These are phyloP conservation scores for Raja brachyura DNA, from an alignment of 2,113 vertebrate species.

Conservation along the genomic window DNA sequence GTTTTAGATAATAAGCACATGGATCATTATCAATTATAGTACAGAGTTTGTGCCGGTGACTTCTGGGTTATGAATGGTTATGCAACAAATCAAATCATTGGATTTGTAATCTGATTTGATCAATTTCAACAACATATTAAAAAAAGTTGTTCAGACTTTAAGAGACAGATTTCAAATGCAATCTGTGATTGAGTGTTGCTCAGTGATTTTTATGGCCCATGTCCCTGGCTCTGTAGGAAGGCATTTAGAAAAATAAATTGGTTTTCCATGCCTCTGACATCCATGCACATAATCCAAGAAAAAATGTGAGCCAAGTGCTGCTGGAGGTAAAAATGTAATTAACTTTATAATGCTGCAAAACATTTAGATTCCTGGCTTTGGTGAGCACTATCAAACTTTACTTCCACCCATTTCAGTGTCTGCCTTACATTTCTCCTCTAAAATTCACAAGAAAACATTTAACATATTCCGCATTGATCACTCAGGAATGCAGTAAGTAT, in stretches of 20 bases:
- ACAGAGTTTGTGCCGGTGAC: neutral
- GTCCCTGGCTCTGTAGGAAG: neutral
- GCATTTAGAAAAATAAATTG: neutral
- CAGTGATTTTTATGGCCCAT: neutral
- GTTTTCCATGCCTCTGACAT: neutral
- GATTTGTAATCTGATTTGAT: neutral
- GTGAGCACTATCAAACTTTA: neutral
- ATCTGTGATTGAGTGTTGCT: neutral
- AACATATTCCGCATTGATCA: conserved; percentile 2
- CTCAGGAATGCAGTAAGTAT: neutral
- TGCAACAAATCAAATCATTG: neutral
- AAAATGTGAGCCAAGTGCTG: neutral
- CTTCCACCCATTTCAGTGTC: neutral
- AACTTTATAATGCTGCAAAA: neutral
- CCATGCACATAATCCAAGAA: neutral
- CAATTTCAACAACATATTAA: neutral
- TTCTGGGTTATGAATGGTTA: neutral
- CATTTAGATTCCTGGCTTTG: neutral
- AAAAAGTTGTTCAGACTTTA: neutral
- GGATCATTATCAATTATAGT: neutral
- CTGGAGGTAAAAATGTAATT: neutral
- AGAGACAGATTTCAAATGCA: neutral
- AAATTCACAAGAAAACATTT: neutral
- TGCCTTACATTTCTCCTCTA: neutral
- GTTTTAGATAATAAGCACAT: neutral